These are phyloP conservation scores for Babyrousa celebensis DNA, from an alignment of 2,797 vertebrate species.

Conservation along the genomic window DNA sequence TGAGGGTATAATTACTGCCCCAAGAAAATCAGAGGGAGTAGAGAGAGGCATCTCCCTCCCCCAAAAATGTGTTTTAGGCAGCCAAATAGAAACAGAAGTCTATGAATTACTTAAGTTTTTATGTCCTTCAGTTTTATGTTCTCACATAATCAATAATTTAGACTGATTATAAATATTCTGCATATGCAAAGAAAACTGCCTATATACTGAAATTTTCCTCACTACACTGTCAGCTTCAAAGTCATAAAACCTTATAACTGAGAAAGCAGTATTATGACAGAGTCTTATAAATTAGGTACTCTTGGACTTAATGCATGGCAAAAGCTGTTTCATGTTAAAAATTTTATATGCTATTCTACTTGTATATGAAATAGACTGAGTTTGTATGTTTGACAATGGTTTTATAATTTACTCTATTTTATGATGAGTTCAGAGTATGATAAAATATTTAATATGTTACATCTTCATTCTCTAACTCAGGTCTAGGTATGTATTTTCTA, in stretches of 20 bases:
- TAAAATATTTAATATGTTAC: conserved; percentile 72
- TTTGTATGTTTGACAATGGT: conserved; percentile 69
- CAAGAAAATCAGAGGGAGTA: neutral
- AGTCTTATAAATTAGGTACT: conserved; percentile 60
- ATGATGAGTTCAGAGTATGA: conserved; percentile 60
- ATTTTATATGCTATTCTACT: conserved; percentile 65
- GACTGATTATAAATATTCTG: conserved; percentile 27
- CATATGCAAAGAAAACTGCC: conserved; percentile 21
- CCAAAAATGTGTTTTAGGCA: conserved; percentile 9
- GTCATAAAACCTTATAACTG: conserved; percentile 43
- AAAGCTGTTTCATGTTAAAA: conserved; percentile 70
- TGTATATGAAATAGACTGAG: conserved; percentile 60
- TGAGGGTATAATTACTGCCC: neutral
- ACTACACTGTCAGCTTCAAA: conserved; percentile 31
- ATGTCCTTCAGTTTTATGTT: conserved; percentile 53
- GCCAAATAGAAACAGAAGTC: conserved; percentile 25
- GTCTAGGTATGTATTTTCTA: conserved; percentile 62
- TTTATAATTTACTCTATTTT: conserved; percentile 75
- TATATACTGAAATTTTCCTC: neutral
- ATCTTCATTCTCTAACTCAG: conserved; percentile 49
- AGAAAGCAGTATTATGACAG: conserved; percentile 44
- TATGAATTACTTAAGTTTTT: conserved; percentile 47
- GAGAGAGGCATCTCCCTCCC: neutral
- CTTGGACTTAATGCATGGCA: conserved; percentile 40
- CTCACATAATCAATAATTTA: conserved; percentile 67